Conservation (phyloP, 1,140 invertebrate species). For the Drosophila quadrilineata region DNA sequence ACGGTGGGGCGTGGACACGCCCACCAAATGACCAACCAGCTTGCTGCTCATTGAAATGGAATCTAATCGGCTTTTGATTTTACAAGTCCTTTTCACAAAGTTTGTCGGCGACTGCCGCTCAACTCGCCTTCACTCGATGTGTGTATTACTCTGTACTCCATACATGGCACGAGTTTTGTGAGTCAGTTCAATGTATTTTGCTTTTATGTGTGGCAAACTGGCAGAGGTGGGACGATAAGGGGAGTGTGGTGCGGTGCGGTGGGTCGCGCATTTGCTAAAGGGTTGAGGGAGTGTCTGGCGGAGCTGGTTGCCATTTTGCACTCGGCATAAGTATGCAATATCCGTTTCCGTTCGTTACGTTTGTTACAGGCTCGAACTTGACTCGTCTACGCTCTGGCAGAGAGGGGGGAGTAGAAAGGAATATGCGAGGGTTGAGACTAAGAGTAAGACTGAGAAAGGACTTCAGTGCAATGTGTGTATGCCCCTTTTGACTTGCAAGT, state of each 20-base stretch:
- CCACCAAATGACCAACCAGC: slow-evolving; percentile 74
- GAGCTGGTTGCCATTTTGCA: slow-evolving; percentile 64
- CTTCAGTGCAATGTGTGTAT: slow-evolving; percentile 42
- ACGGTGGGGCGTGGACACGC: slow-evolving; percentile 23
- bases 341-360: slow-evolving; percentile 77
- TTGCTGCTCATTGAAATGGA: slow-evolving; percentile 74
- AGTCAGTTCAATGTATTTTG: no score
- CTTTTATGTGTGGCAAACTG: no score
- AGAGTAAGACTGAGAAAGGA: slow-evolving; percentile 26
- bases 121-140: slow-evolving; percentile 28
- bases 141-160: slow-evolving; percentile 38
- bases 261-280: not conserved
- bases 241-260: no score
- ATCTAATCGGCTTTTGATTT: slow-evolving; percentile 79
- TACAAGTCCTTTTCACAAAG: slow-evolving; percentile 74
- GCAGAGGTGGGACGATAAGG: no score
- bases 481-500: slow-evolving; percentile 65
- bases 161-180: not conserved
- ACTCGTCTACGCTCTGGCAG: slow-evolving; percentile 29
- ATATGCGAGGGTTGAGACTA: not conserved
- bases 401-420: not conserved
- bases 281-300: slow-evolving; percentile 29
- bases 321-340: slow-evolving; percentile 77
- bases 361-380: slow-evolving; percentile 60
- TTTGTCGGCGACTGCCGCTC: slow-evolving; percentile 55